These are phyloP conservation scores for Microplitis deprimator DNA, from an alignment of 2,888 invertebrate genomes.

Conservation along the genomic window DNA sequence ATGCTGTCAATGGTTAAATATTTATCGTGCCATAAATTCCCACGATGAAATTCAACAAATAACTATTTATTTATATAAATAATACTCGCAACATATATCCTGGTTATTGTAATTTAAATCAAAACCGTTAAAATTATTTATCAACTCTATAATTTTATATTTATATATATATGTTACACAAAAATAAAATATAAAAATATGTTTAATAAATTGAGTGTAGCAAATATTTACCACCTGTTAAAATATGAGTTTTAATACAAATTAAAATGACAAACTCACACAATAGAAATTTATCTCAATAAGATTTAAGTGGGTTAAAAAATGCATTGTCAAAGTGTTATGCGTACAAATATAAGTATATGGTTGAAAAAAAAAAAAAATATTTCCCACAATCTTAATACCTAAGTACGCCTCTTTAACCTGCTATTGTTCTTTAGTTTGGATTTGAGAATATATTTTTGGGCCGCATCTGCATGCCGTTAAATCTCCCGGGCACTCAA, in stretches of 20 bases:
- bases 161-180: neutral
- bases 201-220: too few relatives aligned
- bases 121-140: conserved; percentile 1
- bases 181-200: too few relatives aligned
- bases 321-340: conserved; percentile 6
- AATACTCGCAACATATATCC: conserved; percentile 18
- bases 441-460: conserved; percentile 11
- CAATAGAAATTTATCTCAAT: neutral
- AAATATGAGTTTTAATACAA: neutral
- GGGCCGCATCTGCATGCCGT: conserved; percentile 1
- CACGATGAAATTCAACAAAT: conserved; percentile 2
- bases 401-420: conserved; percentile 8
- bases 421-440: conserved; percentile 14
- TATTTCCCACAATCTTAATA: conserved; percentile 14
- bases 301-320: neutral
- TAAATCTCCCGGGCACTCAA: neutral
- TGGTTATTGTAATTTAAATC: conserved; percentile 15
- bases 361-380: conserved; percentile 18
- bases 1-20: neutral
- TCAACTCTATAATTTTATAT: neutral
- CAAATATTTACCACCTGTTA: neutral
- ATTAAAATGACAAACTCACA: neutral
- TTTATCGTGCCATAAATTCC: conserved; percentile 10
- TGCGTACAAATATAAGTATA: neutral
- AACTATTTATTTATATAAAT: conserved; percentile 19